Percentiles rank a stretch among this genome's conserved stretches.
Conservation (phyloP, 2,888 invertebrate species). For the Panorpa germanica region DNA sequence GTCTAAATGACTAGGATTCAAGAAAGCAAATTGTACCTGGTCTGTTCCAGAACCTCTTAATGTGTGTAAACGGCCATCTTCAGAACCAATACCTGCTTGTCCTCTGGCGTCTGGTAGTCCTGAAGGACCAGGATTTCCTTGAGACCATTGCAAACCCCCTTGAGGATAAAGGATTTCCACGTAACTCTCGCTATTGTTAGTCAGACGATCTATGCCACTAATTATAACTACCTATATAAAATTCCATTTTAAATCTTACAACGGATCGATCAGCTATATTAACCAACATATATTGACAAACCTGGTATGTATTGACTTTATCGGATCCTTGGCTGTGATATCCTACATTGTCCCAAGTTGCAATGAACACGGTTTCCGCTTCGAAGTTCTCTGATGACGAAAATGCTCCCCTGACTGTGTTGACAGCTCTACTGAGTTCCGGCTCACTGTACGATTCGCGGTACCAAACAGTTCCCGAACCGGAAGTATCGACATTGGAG, state of each 20-base stretch:
- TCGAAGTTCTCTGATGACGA: constrained; percentile 49
- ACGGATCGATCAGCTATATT: not conserved
- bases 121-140: constrained; percentile 55
- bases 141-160: constrained; percentile 82
- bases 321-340: constrained; percentile 40
- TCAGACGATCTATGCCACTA: constrained; percentile 21
- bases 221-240: constrained; percentile 18
- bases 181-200: constrained; percentile 63
- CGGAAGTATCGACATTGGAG: constrained; percentile 71
- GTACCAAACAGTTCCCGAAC: constrained; percentile 53
- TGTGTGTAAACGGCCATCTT: constrained; percentile 55
- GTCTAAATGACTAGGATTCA: not conserved
- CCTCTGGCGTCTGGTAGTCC: constrained; percentile 75
- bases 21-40: constrained; percentile 45
- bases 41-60: constrained; percentile 85
- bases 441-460: constrained; percentile 41
- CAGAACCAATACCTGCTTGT: constrained; percentile 80
- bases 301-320: constrained; percentile 78
- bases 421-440: constrained; percentile 44
- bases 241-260: constrained; percentile 1
- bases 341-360: constrained; percentile 82
- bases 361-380: constrained; percentile 63
- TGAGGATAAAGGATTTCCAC: constrained; percentile 76
- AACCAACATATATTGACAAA: constrained; percentile 28
- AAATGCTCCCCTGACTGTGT: constrained; percentile 54